Percentiles rank a stretch among this genome's conserved stretches.
phyloP scores from a whole-genome alignment of 2,888 invertebrate species.

The Amphipoea lucens region DNA sequence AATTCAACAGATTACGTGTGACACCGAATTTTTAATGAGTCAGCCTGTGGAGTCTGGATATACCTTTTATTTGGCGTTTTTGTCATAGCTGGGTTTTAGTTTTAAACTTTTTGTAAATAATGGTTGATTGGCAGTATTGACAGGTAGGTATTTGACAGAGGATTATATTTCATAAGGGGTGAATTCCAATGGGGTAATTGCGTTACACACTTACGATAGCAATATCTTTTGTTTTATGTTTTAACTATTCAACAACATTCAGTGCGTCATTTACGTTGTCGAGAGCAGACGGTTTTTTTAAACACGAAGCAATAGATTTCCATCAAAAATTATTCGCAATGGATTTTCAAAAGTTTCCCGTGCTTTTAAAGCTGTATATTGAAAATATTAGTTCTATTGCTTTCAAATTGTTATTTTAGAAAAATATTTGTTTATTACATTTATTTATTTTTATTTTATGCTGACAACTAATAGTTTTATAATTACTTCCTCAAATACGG shows the following conservation, averaged over 20 bases:
- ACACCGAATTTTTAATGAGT: neutral
- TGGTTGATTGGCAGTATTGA: neutral
- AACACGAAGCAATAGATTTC: neutral
- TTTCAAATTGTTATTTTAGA: neutral
- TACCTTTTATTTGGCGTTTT: neutral
- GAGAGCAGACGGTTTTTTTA: neutral
- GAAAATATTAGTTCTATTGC: neutral
- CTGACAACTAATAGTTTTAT: neutral
- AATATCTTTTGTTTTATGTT: neutral
- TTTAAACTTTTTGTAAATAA: neutral
- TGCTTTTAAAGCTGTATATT: neutral
- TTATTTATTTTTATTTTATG: neutral
- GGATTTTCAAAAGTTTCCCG: neutral
- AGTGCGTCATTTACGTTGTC: neutral
- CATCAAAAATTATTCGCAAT: neutral
- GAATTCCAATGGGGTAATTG: neutral
- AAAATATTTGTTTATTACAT: neutral
- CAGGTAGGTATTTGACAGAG: neutral
- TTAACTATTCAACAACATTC: neutral
- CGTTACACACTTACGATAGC: neutral
- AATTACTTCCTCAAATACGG: neutral
- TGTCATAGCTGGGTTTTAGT: neutral
- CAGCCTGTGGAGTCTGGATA: neutral
- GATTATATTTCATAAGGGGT: neutral
- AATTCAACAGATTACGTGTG: neutral